These are phyloP conservation scores for Drosophila tripunctata DNA, from an alignment of 2,888 invertebrate species.

Conservation along the genomic window DNA sequence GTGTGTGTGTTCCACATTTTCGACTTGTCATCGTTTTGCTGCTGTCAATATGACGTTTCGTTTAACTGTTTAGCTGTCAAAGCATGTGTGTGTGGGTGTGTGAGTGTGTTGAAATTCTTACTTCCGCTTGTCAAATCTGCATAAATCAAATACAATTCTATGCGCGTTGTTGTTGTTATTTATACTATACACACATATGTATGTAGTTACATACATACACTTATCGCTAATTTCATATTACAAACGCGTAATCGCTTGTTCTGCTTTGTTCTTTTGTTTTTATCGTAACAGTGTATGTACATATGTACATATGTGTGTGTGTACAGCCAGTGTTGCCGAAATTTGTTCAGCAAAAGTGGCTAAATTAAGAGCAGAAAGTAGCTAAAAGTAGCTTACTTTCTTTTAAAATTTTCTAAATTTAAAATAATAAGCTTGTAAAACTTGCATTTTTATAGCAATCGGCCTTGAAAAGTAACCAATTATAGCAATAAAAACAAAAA, in stretches of 20 bases:
- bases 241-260: conserved; percentile 35
- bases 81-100: conserved; percentile 1
- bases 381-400: too few species aligned
- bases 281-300: conserved; percentile 10
- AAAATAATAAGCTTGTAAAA: too few species aligned
- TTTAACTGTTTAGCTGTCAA: not conserved
- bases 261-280: conserved; percentile 29
- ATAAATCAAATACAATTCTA: conserved; percentile 18
- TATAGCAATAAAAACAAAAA: too few species aligned
- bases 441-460: too few species aligned
- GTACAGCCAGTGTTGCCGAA: not conserved
- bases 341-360: too few species aligned
- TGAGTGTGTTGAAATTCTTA: conserved; percentile 29
- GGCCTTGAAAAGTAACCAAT: too few species aligned
- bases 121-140: conserved; percentile 42
- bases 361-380: too few species aligned
- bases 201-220: conserved; percentile 16
- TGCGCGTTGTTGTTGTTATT: conserved; percentile 1
- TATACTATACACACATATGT: too few species aligned
- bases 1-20: conserved; percentile 2
- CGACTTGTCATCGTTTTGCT: conserved; percentile 24
- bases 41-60: conserved; percentile 1
- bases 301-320: not conserved
- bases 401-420: too few species aligned
- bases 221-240: conserved; percentile 39